phyloP scores from a whole-genome alignment of 2,113 vertebrate species.

The Phyllopteryx taeniolatus region DNA sequence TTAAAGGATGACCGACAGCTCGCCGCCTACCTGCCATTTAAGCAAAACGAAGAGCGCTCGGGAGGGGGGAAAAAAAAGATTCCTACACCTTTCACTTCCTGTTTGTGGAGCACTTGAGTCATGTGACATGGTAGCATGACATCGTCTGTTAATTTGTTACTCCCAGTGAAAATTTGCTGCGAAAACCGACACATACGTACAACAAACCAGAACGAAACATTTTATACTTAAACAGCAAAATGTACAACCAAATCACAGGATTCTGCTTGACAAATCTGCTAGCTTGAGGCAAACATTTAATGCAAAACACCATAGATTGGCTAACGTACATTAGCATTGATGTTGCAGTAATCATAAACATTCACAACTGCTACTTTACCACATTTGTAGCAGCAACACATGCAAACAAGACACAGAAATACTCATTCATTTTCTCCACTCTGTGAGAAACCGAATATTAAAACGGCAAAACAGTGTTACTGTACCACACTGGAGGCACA shows the following conservation, averaged over 20 bases:
- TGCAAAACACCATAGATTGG: too few relatives aligned
- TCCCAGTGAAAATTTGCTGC: too few relatives aligned
- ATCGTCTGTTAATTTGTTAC: not conserved
- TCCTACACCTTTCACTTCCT: not conserved
- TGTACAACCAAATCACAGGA: not conserved
- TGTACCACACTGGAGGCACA: too few relatives aligned
- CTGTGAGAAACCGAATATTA: too few relatives aligned
- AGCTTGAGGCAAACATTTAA: too few relatives aligned
- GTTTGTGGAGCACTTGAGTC: not conserved
- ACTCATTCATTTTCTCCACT: too few relatives aligned
- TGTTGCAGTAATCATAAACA: too few relatives aligned
- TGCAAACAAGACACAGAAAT: too few relatives aligned
- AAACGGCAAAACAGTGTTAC: too few relatives aligned
- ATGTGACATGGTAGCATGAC: not conserved
- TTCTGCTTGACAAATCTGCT: not conserved
- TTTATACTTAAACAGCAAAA: not conserved
- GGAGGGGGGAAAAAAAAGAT: not conserved
- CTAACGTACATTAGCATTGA: not conserved
- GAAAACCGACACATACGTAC: too few relatives aligned
- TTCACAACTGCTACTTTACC: too few relatives aligned
- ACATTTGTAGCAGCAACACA: too few relatives aligned
- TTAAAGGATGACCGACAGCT: not conserved
- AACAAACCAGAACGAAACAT: not conserved
- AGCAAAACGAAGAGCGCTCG: not conserved
- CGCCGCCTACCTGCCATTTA: not conserved